Percentiles rank a stretch among this genome's conserved stretches.
Evolutionary conservation across 2,888 invertebrate species (phyloP).

Genomic region (Exephanes ischioxanthus): DNA sequence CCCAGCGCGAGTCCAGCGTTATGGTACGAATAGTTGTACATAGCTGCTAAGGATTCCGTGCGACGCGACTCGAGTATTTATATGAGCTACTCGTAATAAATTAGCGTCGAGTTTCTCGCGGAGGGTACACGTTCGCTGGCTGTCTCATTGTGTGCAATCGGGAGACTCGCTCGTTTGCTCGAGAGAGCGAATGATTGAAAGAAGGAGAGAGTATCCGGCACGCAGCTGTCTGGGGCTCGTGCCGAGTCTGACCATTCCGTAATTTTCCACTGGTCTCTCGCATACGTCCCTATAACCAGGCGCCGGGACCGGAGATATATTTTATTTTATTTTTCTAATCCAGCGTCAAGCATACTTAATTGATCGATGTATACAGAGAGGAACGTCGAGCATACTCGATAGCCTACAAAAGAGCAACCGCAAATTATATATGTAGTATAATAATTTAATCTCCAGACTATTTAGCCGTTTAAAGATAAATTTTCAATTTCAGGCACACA

Average conservation of each 20-base stretch:
- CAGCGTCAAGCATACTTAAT: constrained; percentile 5
- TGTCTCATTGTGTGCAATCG: constrained; percentile 16
- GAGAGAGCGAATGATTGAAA: constrained; percentile 40
- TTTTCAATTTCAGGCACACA: background rate
- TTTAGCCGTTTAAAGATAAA: background rate
- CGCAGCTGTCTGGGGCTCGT: constrained; percentile 57
- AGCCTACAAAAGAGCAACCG: background rate
- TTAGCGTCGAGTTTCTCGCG: constrained; percentile 42
- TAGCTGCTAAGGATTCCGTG: background rate
- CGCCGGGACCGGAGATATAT: constrained; percentile 46
- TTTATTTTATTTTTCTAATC: constrained; percentile 53
- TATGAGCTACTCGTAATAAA: constrained; percentile 40
- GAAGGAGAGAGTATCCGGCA: constrained; percentile 53
- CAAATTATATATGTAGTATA: background rate
- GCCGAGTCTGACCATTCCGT: constrained; percentile 65
- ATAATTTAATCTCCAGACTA: background rate
- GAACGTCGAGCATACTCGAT: background rate
- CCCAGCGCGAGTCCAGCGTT: background rate
- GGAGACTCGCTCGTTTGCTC: constrained; percentile 16
- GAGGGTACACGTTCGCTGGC: constrained; percentile 2
- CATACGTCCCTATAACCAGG: constrained; percentile 42
- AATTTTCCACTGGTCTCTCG: constrained; percentile 68
- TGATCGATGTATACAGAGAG: background rate
- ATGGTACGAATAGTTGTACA: background rate
- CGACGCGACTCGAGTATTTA: constrained; percentile 9